These are phyloP conservation scores for Xanthorhoe spadicearia DNA, from an alignment of 2,888 invertebrate genomes.

Conservation along the genomic window DNA sequence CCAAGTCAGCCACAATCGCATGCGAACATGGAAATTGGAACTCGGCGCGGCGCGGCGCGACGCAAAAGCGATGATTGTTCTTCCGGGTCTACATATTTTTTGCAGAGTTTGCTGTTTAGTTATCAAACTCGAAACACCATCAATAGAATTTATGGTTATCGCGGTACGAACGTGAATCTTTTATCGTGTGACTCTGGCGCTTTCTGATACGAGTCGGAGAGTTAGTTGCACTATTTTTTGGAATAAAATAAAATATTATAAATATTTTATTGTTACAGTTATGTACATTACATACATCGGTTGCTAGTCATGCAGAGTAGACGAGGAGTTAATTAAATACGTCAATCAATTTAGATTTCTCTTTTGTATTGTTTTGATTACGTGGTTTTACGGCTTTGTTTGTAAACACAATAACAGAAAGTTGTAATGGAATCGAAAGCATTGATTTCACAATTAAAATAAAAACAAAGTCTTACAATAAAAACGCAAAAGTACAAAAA, in stretches of 20 bases:
- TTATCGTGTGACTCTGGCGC: no score
- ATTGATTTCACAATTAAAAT: slow-evolving; percentile 21
- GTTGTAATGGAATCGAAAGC: slow-evolving; percentile 14
- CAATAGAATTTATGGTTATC: neutral
- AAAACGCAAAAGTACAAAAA: slow-evolving; percentile 44
- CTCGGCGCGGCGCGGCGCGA: no score
- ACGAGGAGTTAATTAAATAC: slow-evolving; percentile 8
- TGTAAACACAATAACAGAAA: slow-evolving; percentile 27
- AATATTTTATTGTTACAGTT: no score
- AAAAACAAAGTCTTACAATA: slow-evolving; percentile 13
- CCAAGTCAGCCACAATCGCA: slow-evolving; percentile 11
- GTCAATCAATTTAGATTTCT: slow-evolving; percentile 29
- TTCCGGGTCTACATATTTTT: slow-evolving; percentile 43
- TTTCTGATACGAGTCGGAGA: no score
- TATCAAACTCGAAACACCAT: neutral
- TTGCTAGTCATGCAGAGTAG: slow-evolving; percentile 12
- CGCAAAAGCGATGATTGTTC: slow-evolving; percentile 41
- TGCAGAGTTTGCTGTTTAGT: slow-evolving; percentile 5
- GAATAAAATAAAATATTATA: no score
- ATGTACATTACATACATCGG: neutral
- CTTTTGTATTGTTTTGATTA: slow-evolving; percentile 30
- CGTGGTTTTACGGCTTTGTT: slow-evolving; percentile 33
- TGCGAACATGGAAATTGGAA: slow-evolving; percentile 17
- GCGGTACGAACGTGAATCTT: neutral
- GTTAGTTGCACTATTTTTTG: no score